These are phyloP conservation scores for Nasonovia ribisnigri DNA, from an alignment of 2,888 invertebrate species.

Conservation along the genomic window DNA sequence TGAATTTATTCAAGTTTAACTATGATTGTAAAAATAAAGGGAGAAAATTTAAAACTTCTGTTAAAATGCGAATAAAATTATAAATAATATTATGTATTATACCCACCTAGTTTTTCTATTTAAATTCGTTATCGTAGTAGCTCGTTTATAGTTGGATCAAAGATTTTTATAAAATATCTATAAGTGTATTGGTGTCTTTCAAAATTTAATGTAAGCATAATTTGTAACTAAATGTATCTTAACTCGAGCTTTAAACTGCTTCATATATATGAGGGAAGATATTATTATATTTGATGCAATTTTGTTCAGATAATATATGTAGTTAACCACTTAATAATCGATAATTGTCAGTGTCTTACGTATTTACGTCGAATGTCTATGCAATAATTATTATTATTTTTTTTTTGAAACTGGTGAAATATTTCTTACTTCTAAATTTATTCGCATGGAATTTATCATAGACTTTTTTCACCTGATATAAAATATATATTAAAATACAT, in stretches of 20 bases:
- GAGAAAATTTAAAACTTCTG: not conserved
- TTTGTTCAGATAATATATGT: not conserved
- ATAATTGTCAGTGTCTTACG: not conserved
- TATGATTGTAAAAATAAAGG: not conserved
- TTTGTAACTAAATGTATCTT: not conserved
- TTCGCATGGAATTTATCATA: not conserved
- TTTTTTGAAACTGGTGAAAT: not conserved
- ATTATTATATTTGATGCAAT: not conserved
- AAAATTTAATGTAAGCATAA: not conserved
- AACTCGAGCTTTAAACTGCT: not conserved
- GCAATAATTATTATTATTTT: not conserved
- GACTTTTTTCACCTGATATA: not conserved
- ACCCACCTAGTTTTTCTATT: not conserved
- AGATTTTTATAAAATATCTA: not conserved
- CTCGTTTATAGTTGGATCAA: not conserved
- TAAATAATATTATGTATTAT: not conserved
- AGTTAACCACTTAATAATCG: not conserved
- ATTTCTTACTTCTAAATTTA: not conserved
- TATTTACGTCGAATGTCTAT: no score
- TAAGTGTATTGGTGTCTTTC: not conserved
- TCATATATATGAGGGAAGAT: not conserved
- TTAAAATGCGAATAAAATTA: not conserved
- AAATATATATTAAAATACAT: not conserved
- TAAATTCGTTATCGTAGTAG: not conserved
- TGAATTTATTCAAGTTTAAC: not conserved